phyloP scores from a whole-genome alignment of 2,113 vertebrate genomes.

The Australoheros scitulus region DNA sequence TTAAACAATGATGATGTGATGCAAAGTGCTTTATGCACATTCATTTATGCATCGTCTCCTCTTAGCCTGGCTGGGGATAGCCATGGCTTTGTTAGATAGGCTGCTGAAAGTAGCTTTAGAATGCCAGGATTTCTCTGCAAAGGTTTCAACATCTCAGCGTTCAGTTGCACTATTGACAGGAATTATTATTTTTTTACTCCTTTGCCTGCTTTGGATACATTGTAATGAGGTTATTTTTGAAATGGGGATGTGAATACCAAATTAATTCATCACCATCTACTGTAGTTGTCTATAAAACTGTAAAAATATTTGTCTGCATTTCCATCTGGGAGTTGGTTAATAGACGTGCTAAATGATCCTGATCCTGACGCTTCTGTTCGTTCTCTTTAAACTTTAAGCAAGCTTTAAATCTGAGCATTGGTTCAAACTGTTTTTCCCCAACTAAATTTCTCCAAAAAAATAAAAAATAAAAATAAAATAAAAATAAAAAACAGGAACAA shows the following conservation, averaged over 20 bases:
- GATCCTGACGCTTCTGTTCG: background rate
- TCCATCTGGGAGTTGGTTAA: constrained; percentile 23
- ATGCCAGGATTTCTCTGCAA: constrained; percentile 32
- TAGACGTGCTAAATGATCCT: constrained; percentile 8
- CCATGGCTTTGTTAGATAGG: constrained; percentile 42
- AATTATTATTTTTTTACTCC: background rate
- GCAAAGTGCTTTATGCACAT: constrained; percentile 67
- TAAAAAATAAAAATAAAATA: background rate
- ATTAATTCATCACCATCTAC: background rate
- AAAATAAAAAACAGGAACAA: background rate
- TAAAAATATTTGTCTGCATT: background rate
- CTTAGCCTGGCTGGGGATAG: constrained; percentile 28
- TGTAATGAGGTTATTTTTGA: background rate
- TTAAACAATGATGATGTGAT: constrained; percentile 68
- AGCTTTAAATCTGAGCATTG: background rate
- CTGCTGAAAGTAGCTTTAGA: constrained; percentile 42
- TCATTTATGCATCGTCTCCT: constrained; percentile 53
- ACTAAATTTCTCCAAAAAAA: background rate
- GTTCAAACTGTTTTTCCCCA: background rate
- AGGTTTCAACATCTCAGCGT: constrained; percentile 35
- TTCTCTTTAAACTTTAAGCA: background rate
- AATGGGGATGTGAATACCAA: background rate
- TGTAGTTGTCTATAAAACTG: background rate
- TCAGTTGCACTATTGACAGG: constrained; percentile 12
- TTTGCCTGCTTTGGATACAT: background rate